Evolutionary conservation across 2,113 vertebrate species (phyloP), one percentile per base, ranked within the genome.

Genomic region (Pandion haliaetus): DNA sequence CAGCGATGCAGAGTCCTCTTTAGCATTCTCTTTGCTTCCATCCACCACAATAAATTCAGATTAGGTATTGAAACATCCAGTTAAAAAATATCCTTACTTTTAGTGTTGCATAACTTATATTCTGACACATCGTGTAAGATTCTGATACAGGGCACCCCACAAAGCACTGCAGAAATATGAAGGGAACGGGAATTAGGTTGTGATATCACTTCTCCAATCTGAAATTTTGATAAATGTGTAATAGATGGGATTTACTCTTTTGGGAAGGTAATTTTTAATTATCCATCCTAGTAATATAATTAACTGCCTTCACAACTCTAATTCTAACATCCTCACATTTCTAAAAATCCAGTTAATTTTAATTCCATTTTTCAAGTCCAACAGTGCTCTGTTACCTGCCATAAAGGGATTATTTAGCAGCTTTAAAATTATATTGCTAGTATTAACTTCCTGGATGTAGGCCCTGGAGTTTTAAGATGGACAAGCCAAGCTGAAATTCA

Each of bases 321-420:
- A 90, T 90, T 90, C 88, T 93, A 95, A 96, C 87, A 65, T 90
- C 59, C 44, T 92, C 38, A 28, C 77, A 61, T 95, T 96, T 90
- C 94, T 97, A 95, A 97, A 97, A 96, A 95, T 95, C 72, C 81
- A 92, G 88, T 97, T 97, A 88, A 93, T 98, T 98, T 96, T 95
- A 90, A 95, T 92, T 95, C 89, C 44, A 73, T 97, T 97, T 97
- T 94, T 92, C 90, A 90, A 97, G 83, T 66, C 85, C 79, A 91
- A 87, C 80, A 95, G 94, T 96, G 84, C 88, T 97, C 91, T 97
- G 90, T 97, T 97, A 84, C 95, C 87, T 97, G 76, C 74, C 81
- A 87, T 95, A 94, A 95, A 94, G 55, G 85, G 96, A 91, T 95
- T 96, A 97, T 98, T 97, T 98, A 96, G 94, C 96, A 96, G 96